Evolutionary conservation across 2,888 invertebrate species (phyloP).

Genomic region (Morpho deidamia): DNA sequence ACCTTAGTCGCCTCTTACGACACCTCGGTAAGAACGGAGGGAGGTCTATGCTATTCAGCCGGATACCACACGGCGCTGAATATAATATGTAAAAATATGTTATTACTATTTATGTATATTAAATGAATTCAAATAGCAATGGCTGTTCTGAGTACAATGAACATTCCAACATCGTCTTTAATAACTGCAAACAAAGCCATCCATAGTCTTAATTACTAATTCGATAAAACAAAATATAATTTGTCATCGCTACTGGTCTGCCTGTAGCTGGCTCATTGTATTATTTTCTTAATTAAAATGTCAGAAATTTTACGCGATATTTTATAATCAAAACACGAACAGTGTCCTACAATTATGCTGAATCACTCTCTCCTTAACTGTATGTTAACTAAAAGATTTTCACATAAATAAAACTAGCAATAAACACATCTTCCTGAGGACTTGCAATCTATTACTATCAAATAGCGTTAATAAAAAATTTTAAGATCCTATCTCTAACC

Average conservation of each 20-base stretch:
- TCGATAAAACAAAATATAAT: conserved; percentile 2
- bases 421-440: too few species aligned
- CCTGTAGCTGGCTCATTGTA: conserved; percentile 3
- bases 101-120: too few species aligned
- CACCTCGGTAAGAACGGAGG: too few species aligned
- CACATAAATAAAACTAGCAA: too few species aligned
- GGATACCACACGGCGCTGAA: too few species aligned
- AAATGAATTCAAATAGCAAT: too few species aligned
- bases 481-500: too few species aligned
- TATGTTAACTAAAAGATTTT: neutral
- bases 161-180: neutral
- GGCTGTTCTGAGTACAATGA: neutral
- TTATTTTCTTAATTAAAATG: conserved; percentile 7
- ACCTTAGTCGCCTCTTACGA: too few species aligned
- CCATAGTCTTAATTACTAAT: conserved; percentile 2
- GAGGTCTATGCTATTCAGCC: too few species aligned
- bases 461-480: neutral
- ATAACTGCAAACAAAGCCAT: neutral
- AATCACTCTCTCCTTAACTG: neutral
- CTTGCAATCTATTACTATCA: too few species aligned
- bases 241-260: neutral
- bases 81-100: too few species aligned
- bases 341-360: too few species aligned
- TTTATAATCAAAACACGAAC: conserved; percentile 1
- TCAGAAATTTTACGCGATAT: neutral